These are phyloP conservation scores for Laticauda colubrina DNA, from an alignment of 2,113 vertebrate species.

Conservation along the genomic window DNA sequence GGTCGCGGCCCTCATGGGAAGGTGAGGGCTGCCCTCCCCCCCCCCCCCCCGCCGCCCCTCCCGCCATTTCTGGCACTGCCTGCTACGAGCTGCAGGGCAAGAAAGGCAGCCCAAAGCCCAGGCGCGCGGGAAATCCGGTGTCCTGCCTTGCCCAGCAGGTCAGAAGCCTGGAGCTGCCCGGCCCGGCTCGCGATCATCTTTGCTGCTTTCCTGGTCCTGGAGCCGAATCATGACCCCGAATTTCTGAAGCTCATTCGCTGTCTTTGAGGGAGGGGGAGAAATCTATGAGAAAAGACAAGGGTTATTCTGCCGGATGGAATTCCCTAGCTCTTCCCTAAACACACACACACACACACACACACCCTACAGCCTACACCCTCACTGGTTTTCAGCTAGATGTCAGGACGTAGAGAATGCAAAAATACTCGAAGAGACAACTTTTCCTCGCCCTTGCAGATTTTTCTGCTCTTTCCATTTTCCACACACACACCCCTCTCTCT, in stretches of 20 bases:
- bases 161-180: not conserved
- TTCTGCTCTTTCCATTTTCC: not conserved
- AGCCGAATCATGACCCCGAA: not conserved
- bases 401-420: not conserved
- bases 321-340: not conserved
- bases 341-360: fast-evolving
- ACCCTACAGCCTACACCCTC: too few species aligned
- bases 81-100: not conserved
- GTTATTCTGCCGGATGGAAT: not conserved
- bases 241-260: not conserved
- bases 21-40: not conserved
- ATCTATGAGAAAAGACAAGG: not conserved
- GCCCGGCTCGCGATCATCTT: not conserved
- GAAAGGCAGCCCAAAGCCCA: not conserved
- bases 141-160: not conserved
- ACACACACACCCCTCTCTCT: fast-evolving
- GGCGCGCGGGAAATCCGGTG: not conserved
- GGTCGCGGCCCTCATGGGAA: not conserved
- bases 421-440: not conserved
- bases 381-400: not conserved
- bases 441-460: not conserved
- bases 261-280: not conserved
- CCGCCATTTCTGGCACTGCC: not conserved
- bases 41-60: too few species aligned
- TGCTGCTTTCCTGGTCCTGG: not conserved